Percentiles rank a stretch among this genome's conserved stretches.
Conservation (phyloP, 2,113 vertebrate species). For the Pundamilia nyererei region DNA sequence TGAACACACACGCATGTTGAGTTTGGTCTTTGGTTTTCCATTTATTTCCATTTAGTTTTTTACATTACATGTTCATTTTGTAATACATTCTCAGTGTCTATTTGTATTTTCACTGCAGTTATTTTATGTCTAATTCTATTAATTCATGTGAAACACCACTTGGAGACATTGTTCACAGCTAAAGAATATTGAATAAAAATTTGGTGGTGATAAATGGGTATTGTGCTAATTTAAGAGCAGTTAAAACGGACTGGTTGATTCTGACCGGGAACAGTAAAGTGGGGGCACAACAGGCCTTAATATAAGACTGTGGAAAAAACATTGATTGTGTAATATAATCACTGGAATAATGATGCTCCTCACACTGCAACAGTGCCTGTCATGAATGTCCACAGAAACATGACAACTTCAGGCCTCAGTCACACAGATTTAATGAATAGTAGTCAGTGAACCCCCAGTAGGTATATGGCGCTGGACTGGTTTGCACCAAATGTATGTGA, state of each 20-base stretch:
- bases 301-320: background rate
- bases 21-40: background rate
- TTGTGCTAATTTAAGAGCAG: background rate
- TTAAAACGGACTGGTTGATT: background rate
- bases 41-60: background rate
- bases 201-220: background rate
- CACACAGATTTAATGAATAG: background rate
- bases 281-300: background rate
- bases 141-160: background rate
- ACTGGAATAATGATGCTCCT: background rate
- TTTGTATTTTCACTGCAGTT: background rate
- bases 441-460: background rate
- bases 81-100: background rate
- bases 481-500: background rate
- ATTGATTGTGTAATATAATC: background rate
- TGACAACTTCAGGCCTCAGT: background rate
- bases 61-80: background rate
- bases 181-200: background rate
- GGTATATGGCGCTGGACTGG: background rate
- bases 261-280: background rate
- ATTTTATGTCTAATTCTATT: background rate
- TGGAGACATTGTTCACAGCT: background rate
- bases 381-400: background rate
- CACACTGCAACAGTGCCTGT: background rate
- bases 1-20: background rate